phyloP scores from a whole-genome alignment of 2,797 vertebrate genomes.

The Setipinna tenuifilis region DNA sequence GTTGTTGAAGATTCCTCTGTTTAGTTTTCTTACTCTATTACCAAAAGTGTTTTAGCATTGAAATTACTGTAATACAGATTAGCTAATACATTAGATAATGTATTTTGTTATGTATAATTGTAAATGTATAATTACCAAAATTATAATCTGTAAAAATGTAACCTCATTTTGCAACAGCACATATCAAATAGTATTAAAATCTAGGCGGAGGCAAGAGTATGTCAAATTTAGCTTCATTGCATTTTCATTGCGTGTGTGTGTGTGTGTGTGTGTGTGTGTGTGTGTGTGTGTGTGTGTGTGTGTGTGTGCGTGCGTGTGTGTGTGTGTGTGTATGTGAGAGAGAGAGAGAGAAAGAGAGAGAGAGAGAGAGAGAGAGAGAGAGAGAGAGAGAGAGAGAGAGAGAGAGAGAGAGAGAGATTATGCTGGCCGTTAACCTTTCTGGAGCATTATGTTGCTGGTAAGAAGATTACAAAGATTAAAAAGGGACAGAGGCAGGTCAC shows the following conservation, averaged over 20 bases:
- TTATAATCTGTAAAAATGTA: not conserved
- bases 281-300: too few species aligned
- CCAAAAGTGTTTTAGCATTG: too few species aligned
- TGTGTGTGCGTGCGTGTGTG: too few species aligned
- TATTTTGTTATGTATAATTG: not conserved
- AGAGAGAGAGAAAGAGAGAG: too few species aligned
- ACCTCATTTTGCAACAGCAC: not conserved
- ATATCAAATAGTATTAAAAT: not conserved
- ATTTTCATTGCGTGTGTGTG: too few species aligned
- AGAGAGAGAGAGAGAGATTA: slow-evolving; percentile 31
- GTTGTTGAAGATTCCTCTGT: not conserved
- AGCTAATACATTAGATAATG: not conserved
- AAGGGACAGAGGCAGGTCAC: slow-evolving; percentile 31
- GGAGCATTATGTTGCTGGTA: slow-evolving; percentile 31
- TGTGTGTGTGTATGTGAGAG: too few species aligned
- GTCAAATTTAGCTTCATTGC: too few species aligned
- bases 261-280: too few species aligned
- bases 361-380: not conserved
- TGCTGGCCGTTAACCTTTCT: slow-evolving; percentile 22
- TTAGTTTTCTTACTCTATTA: not conserved
- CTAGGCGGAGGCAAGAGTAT: not conserved
- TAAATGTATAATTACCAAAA: not conserved
- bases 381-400: slow-evolving; percentile 6
- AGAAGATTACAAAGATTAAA: slow-evolving; percentile 41
- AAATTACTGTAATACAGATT: too few species aligned